Evolutionary conservation across 2,113 vertebrate species (phyloP), one percentile per base, ranked within the genome.

Genomic region (Baryphthengus martii): DNA sequence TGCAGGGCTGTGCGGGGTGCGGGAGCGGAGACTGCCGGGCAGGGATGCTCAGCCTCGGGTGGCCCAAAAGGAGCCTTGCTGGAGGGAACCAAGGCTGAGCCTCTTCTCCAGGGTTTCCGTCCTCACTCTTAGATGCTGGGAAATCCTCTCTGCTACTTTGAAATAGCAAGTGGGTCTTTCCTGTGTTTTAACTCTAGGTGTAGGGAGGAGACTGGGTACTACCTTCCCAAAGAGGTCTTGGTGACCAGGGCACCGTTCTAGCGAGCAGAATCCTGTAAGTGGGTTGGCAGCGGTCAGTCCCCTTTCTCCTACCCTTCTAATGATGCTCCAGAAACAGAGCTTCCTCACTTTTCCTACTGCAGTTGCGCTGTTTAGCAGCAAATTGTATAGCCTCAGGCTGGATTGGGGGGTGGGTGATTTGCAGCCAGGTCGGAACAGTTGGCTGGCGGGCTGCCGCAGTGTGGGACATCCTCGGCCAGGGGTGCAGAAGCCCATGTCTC

Each of bases 241-340:
- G 29, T 31, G 49, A 26, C 33, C 2, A 1, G 75, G 42, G 18
- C 29, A 20, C 75, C 52, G 52, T 35, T 72, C 4, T 23, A 21
- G 37, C n/a, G 35, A 50, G 72, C 50, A 86, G 71, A 65, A 77
- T 33, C 20, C 72, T 86, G 4, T 45, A 15, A 40, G 23, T 7
- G 13, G 7, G n/a, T 45, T 79, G 67, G 7, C 25, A 65, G 44
- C 0, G 0, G 0, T 31, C 44, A 20, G 21, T 45, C 6, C 2
- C 23, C 28, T 63, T 84, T 37, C 58, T 85, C 12, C n/a, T 40
- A 4, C 35, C 6, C 2, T 5, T 81, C 47, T 0, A 26, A 77
- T n/a, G 76, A 21, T 78, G 39, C 68, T 87, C 47, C 1, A 3
- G 28, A 25, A 74, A 6, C 24, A 49, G 59, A 61, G 35, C 67